Conservation (phyloP, 2,113 vertebrate species). For the Neolamprologus kungweensis region DNA sequence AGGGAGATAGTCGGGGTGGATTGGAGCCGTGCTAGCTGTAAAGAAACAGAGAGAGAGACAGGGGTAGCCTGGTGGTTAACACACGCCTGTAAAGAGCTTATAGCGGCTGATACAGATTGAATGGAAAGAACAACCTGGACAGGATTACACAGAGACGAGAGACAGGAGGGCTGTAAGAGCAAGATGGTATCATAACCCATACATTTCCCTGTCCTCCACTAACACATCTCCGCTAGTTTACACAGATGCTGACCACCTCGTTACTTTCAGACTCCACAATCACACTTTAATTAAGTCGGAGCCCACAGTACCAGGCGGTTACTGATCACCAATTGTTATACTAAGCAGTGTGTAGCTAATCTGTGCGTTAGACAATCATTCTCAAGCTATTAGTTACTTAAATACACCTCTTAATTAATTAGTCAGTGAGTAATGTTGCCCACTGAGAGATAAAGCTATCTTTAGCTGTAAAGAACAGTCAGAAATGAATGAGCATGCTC, state of each 20-base stretch:
- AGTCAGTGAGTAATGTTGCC: conserved; percentile 32
- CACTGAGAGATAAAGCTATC: background rate
- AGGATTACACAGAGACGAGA: conserved; percentile 46
- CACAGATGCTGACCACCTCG: background rate
- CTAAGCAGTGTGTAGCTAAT: conserved; percentile 18
- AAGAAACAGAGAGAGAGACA: background rate
- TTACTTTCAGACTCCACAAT: background rate
- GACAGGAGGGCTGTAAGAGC: background rate
- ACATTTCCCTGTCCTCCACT: background rate
- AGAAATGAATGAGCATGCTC: background rate
- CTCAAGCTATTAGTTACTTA: conserved; percentile 40
- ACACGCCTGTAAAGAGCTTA: conserved; percentile 60
- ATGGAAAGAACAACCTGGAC: conserved; percentile 61
- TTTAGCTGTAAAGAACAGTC: background rate
- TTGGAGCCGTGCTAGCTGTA: background rate
- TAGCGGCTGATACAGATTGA: conserved; percentile 61
- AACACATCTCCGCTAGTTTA: background rate
- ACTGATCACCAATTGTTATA: conserved; percentile 21
- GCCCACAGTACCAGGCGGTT: background rate
- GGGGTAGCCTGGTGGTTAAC: conserved; percentile 14
- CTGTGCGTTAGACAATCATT: conserved; percentile 33
- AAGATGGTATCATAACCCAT: conserved; percentile 28
- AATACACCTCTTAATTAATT: conserved; percentile 45
- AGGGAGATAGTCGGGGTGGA: conserved; percentile 11
- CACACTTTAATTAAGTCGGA: conserved; percentile 14